Evolutionary conservation across 2,888 invertebrate species (phyloP), one percentile per base, ranked within the genome.

Genomic region (Cataglyphis altisquamis): DNA sequence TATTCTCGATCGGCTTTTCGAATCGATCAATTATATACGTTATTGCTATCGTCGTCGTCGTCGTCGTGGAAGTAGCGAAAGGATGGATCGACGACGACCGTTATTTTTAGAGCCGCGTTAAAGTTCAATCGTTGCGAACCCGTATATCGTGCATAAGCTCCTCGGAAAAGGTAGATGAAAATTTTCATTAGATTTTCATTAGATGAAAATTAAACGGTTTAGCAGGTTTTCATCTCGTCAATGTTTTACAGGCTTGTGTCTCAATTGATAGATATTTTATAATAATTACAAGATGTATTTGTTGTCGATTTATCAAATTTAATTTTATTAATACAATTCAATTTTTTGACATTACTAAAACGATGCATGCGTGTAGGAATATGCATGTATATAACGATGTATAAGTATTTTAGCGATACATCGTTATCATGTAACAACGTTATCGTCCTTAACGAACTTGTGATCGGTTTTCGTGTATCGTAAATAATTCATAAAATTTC

Each of bases 41-140:
- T 52, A 52, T 52, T n/a, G 15, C 15, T 12, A 6, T 48, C 45
- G 57, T 63, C 32, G 36, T 73, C 64, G 74, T 60, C 60, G 29
- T 60, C 25, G 29, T 66, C 36, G 80, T 84, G 85, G 82, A 77
- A 89, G 74, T 84, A 86, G 86, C 86, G 84, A 68, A 80, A 72
- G 89, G 86, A 86, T 67, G 77, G 87, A 77, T 39, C 41, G 52
- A 67, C 77, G 77, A 70, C 18, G 83, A 39, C 62, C 87, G 89
- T 68, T 89, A 89, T 89, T 89, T 89, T 89, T 89, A 89, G 89
- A 84, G 63, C 57, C 84, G 83, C 87, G 86, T 82, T 89, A 89
- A 87, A 84, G 89, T 83, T 89, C 86, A 83, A 82, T 89, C 68
- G 78, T 82, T 66, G 77, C 84, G 21, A 67, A 80, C 66, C 72